A percentile compares a stretch with the other conserved stretches of the same genome.
These are phyloP conservation scores for Platalea minor DNA, from an alignment of 2,797 vertebrate genomes.

Conservation along the genomic window DNA sequence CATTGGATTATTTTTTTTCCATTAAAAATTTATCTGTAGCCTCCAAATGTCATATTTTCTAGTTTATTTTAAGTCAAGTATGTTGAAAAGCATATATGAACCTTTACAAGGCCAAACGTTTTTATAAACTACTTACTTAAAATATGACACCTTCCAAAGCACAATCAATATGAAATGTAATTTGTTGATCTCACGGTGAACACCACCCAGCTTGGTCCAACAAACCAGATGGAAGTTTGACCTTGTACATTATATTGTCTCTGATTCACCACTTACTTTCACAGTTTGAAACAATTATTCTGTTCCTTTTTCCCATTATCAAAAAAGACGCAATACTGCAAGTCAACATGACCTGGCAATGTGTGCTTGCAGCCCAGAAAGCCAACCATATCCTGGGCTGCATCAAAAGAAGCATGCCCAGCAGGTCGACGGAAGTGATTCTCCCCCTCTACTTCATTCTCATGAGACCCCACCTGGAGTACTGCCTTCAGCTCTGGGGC, in stretches of 20 bases:
- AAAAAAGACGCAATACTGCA: neutral
- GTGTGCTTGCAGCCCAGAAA: too few relatives aligned
- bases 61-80: neutral
- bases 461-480: too few relatives aligned
- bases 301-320: neutral
- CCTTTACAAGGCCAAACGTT: neutral
- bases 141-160: neutral
- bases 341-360: too few relatives aligned
- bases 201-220: accelerated
- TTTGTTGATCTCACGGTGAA: neutral
- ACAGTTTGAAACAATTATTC: neutral
- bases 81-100: neutral
- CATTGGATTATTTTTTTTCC: neutral
- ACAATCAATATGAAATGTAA: neutral
- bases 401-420: too few relatives aligned
- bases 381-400: too few relatives aligned
- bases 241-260: neutral
- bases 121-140: neutral
- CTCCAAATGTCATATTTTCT: neutral
- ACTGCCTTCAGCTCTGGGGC: too few relatives aligned
- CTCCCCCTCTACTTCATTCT: too few relatives aligned
- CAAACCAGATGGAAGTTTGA: conserved; percentile 14
- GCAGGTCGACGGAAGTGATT: too few relatives aligned
- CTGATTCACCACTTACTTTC: neutral
- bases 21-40: neutral